Evolutionary conservation across 2,113 vertebrate species (phyloP).

Genomic region (Callospermophilus lateralis): DNA sequence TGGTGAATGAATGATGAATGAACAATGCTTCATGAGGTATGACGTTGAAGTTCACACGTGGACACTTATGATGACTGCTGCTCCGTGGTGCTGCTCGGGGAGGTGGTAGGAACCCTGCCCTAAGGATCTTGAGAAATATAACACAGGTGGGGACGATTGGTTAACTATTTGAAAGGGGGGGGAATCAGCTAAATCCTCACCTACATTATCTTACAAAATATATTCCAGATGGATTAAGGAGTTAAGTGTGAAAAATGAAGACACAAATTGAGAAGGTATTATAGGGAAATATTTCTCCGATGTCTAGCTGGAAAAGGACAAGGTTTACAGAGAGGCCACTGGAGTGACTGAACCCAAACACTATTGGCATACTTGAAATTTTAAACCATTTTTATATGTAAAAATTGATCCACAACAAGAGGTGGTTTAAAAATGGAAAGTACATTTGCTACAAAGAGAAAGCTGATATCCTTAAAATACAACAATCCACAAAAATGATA

Average conservation of each 20-base stretch:
- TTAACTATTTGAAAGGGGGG: slow-evolving; percentile 62
- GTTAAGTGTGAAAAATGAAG: slow-evolving; percentile 79
- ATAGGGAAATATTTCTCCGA: slow-evolving; percentile 71
- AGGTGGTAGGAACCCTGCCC: slow-evolving; percentile 45
- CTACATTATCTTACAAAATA: slow-evolving; percentile 80
- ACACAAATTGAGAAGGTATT: slow-evolving; percentile 71
- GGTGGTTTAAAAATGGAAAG: slow-evolving; percentile 13
- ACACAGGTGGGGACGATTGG: slow-evolving; percentile 81
- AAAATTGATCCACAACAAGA: not conserved
- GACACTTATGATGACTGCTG: slow-evolving; percentile 47
- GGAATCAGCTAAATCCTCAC: slow-evolving; percentile 72
- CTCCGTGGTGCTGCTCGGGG: not conserved
- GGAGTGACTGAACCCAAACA: slow-evolving; percentile 49
- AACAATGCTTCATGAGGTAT: slow-evolving; percentile 14
- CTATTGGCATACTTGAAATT: slow-evolving; percentile 37
- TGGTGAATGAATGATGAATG: slow-evolving; percentile 74
- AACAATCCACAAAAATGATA: not conserved
- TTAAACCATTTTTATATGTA: slow-evolving; percentile 4
- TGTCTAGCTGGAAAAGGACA: slow-evolving; percentile 55
- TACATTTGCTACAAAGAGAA: not conserved
- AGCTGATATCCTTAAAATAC: not conserved
- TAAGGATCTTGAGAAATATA: slow-evolving; percentile 51
- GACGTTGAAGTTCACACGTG: slow-evolving; percentile 13
- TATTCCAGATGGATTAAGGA: slow-evolving; percentile 82
- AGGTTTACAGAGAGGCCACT: slow-evolving; percentile 39